phyloP scores from a whole-genome alignment of 1,140 invertebrate species.

The Drosophila neocordata region DNA sequence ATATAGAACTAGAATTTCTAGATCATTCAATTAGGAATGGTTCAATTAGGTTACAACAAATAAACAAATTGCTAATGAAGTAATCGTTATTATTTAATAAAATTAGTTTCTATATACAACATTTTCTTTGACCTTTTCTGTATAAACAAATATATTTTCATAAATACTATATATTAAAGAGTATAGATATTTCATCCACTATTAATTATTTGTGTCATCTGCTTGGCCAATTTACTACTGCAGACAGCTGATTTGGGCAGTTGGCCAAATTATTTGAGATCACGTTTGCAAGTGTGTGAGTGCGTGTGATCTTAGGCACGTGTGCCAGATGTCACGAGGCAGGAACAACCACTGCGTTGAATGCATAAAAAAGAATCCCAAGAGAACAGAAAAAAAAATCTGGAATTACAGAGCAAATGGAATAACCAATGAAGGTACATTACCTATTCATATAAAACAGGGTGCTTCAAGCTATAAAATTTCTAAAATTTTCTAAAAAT shows the following conservation, averaged over 20 bases:
- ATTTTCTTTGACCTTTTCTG: too few species aligned
- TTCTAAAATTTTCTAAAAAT: too few species aligned
- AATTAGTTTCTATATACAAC: too few species aligned
- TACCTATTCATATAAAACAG: constrained; percentile 7
- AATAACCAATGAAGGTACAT: constrained; percentile 39
- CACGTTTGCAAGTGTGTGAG: constrained; percentile 3
- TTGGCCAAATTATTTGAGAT: constrained; percentile 37
- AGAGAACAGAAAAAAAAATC: not conserved
- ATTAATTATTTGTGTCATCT: constrained; percentile 7
- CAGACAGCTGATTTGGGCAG: constrained; percentile 43
- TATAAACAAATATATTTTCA: too few species aligned
- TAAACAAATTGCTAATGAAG: too few species aligned
- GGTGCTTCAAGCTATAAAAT: not conserved
- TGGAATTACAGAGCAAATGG: constrained; percentile 51
- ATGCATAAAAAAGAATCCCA: not conserved
- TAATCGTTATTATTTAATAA: too few species aligned
- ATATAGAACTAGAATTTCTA: too few species aligned
- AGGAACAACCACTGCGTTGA: constrained; percentile 37
- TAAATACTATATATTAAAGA: not conserved
- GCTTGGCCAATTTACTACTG: constrained; percentile 25
- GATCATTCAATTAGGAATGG: too few species aligned
- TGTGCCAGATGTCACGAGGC: constrained; percentile 40
- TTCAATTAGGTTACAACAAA: too few species aligned
- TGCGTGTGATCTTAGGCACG: constrained; percentile 44
- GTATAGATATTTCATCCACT: not conserved